These are phyloP conservation scores for Lordiphosa mommai DNA, from an alignment of 1,140 invertebrate species.

Conservation along the genomic window DNA sequence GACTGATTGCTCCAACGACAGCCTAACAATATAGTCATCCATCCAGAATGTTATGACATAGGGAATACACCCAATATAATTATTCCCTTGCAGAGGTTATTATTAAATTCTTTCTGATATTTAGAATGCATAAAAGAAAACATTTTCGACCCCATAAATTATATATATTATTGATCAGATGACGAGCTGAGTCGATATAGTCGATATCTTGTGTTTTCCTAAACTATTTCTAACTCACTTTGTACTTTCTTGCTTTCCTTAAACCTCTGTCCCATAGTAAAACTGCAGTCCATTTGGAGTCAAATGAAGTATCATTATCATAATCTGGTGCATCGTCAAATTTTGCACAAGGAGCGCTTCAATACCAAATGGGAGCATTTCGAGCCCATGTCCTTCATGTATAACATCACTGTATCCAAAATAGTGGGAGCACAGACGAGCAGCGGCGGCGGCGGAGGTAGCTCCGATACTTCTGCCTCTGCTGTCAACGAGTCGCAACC, in stretches of 20 bases:
- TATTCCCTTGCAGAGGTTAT: too few relatives aligned
- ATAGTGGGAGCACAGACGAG: conserved; percentile 60
- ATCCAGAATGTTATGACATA: too few relatives aligned
- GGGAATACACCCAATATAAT: too few relatives aligned
- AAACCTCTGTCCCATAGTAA: conserved; percentile 32
- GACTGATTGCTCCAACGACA: too few relatives aligned
- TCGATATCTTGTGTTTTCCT: not conserved
- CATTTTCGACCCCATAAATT: too few relatives aligned
- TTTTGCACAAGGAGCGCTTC: conserved; percentile 75
- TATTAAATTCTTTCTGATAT: too few relatives aligned
- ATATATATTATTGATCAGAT: too few relatives aligned
- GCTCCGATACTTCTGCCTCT: conserved; percentile 8
- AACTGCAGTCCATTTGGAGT: conserved; percentile 74
- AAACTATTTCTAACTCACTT: not conserved
- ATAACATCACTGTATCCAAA: conserved; percentile 74
- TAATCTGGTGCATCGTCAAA: conserved; percentile 73
- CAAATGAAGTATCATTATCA: conserved; percentile 78
- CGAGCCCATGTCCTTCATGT: conserved; percentile 78
- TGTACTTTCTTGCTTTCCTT: too few relatives aligned
- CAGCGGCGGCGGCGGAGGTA: not conserved
- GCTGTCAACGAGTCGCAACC: not conserved
- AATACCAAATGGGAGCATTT: conserved; percentile 78
- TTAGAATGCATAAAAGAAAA: too few relatives aligned
- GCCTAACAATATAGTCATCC: too few relatives aligned
- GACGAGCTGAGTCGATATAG: too few relatives aligned